Conservation (phyloP, 2,113 vertebrate genomes). For the Cebus imitator region DNA sequence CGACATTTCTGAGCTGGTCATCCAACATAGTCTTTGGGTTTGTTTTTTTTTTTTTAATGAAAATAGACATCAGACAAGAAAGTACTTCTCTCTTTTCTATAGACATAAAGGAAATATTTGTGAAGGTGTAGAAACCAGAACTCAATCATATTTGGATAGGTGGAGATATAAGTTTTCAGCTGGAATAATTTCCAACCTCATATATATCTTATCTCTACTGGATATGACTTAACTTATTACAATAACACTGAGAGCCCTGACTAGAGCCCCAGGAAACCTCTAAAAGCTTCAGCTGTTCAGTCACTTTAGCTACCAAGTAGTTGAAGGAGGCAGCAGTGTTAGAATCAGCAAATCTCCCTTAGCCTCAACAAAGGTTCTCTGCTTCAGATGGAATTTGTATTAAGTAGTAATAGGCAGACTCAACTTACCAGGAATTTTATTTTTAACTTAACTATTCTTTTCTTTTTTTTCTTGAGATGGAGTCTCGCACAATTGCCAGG, state of each 20-base stretch:
- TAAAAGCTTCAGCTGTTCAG: background rate
- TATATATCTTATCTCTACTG: background rate
- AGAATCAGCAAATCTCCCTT: background rate
- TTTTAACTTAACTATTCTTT: constrained; percentile 19
- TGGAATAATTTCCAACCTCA: background rate
- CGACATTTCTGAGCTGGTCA: background rate
- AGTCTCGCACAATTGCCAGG: too few species aligned
- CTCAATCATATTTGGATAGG: background rate
- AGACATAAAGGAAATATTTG: background rate
- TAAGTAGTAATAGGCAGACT: background rate
- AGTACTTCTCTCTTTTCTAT: background rate
- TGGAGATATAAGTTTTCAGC: background rate
- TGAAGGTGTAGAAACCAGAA: background rate
- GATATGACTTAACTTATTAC: background rate
- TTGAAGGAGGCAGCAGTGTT: background rate
- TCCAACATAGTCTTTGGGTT: background rate
- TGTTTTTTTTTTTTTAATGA: background rate
- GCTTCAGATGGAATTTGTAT: background rate
- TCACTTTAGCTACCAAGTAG: background rate
- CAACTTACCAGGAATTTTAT: background rate
- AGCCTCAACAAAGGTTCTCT: background rate
- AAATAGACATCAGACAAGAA: background rate
- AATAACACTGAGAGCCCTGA: background rate
- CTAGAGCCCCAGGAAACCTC: background rate
- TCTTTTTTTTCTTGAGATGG: too few species aligned